Evolutionary conservation across 2,888 invertebrate species (phyloP).

Genomic region (Periphyllus acericola): DNA sequence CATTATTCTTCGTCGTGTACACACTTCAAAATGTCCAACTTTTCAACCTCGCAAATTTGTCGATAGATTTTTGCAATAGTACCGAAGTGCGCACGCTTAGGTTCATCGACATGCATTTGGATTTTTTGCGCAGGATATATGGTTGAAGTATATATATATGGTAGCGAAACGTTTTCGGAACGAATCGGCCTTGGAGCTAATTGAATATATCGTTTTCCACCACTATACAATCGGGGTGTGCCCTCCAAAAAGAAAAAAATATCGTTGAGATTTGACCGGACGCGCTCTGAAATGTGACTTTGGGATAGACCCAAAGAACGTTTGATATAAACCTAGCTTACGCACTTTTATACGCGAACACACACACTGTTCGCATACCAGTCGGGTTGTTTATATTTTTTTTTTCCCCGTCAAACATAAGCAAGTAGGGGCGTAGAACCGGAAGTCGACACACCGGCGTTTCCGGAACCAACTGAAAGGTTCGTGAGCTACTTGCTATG

Average conservation of each 20-base stretch:
- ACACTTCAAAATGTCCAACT: too few relatives aligned
- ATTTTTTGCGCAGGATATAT: too few relatives aligned
- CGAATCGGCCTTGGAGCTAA: background rate
- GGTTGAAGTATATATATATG: background rate
- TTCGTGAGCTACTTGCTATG: background rate
- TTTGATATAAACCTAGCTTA: background rate
- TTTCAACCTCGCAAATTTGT: too few relatives aligned
- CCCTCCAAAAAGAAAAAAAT: background rate
- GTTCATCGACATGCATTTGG: too few relatives aligned
- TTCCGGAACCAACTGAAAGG: constrained; percentile 38
- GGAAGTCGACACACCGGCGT: constrained; percentile 30
- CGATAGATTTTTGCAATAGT: too few relatives aligned
- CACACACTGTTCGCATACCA: background rate
- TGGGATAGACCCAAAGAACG: background rate
- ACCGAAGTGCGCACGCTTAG: too few relatives aligned
- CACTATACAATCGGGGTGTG: background rate
- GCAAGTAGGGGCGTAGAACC: background rate
- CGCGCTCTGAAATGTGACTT: background rate
- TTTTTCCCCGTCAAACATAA: background rate
- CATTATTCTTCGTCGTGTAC: too few relatives aligned
- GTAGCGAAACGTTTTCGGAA: background rate
- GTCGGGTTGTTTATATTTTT: background rate
- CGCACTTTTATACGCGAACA: background rate
- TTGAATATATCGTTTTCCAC: background rate
- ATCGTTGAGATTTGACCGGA: background rate